phyloP scores from a whole-genome alignment of 1,140 invertebrate species.

The Lepidurus packardi region DNA sequence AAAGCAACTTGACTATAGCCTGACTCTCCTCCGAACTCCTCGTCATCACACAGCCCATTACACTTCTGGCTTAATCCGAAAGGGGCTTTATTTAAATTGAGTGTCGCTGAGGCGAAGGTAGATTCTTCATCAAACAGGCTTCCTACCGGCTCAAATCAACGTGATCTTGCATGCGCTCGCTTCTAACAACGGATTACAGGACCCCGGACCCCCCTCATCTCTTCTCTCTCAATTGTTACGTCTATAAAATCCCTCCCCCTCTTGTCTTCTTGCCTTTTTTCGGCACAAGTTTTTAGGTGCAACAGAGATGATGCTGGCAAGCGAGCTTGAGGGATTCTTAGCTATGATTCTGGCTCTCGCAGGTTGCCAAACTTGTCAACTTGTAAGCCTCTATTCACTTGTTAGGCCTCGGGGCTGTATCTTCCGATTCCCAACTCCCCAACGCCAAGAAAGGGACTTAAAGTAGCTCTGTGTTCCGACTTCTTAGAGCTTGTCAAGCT shows the following conservation, averaged over 20 bases:
- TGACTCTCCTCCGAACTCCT: background rate
- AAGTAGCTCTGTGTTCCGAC: background rate
- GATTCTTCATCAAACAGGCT: slow-evolving; percentile 20
- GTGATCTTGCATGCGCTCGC: slow-evolving; percentile 11
- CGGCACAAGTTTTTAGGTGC: background rate
- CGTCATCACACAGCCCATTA: slow-evolving; percentile 12
- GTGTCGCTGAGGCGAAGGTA: slow-evolving; percentile 17
- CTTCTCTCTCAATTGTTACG: background rate
- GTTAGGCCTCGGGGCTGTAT: background rate
- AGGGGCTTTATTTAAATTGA: slow-evolving; percentile 19
- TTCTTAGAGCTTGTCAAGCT: background rate
- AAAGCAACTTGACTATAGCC: background rate
- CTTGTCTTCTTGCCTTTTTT: background rate
- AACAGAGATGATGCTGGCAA: background rate
- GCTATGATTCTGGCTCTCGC: background rate
- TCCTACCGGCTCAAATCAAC: slow-evolving; percentile 11
- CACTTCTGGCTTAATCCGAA: background rate
- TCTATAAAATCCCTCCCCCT: background rate
- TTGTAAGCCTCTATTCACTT: slow-evolving; percentile 5
- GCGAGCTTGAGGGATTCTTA: background rate
- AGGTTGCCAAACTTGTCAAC: slow-evolving; percentile 17
- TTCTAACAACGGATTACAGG: background rate
- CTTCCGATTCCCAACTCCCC: background rate
- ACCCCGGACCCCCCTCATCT: background rate
- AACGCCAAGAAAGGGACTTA: background rate